phyloP scores from a whole-genome alignment of 2,888 invertebrate genomes.

The Archips xylosteana region DNA sequence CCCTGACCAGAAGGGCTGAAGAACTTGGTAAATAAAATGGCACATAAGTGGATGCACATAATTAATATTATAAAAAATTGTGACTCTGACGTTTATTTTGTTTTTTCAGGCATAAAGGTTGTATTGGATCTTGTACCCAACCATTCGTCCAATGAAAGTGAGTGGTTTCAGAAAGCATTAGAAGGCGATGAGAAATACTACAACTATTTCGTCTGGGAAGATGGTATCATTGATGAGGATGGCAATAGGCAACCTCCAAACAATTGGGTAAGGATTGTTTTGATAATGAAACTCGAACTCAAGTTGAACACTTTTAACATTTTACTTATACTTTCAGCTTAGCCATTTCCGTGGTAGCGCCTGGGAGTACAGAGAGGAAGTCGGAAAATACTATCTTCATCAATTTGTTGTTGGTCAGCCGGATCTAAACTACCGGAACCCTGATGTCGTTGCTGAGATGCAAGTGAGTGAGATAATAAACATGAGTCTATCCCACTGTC shows the following conservation, averaged over 20 bases:
- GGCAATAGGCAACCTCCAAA: conserved; percentile 87
- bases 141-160: conserved; percentile 91
- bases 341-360: conserved; percentile 88
- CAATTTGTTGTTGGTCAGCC: conserved; percentile 89
- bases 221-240: conserved; percentile 77
- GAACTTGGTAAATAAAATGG: conserved; percentile 67
- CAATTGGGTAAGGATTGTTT: conserved; percentile 87
- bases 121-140: conserved; percentile 90
- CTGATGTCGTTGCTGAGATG: conserved; percentile 87
- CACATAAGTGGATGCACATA: not conserved
- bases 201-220: conserved; percentile 91
- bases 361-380: conserved; percentile 89
- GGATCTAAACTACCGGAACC: conserved; percentile 90
- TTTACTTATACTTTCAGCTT: conserved; percentile 56
- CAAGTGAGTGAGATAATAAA: conserved; percentile 59
- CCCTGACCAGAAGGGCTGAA: conserved; percentile 79
- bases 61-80: not conserved
- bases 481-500: not conserved
- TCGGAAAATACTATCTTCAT: conserved; percentile 90
- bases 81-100: not conserved
- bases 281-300: not conserved
- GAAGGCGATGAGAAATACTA: conserved; percentile 86
- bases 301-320: not conserved
- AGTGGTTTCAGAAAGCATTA: conserved; percentile 93
- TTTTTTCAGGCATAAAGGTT: conserved; percentile 79